Base-by-base conservation (phyloP, 1,140 invertebrate species). In the Camponotus vicinus region DNA sequence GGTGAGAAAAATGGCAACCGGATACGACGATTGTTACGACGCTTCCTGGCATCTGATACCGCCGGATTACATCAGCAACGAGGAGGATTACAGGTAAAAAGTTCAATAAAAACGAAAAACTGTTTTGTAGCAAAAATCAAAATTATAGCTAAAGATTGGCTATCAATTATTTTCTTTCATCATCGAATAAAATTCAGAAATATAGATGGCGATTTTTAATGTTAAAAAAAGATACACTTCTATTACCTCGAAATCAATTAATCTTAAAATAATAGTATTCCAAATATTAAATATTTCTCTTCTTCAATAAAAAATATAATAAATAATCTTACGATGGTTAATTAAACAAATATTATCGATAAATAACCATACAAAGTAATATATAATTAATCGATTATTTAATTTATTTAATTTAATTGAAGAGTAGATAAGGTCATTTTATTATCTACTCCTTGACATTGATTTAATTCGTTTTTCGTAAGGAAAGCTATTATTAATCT, bases 1-100 rank as follows among this genome's bases (percentile, higher is more conserved):
- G 32, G 13, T 40, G 15, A 79, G 88, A 61, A 86, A 87, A 86
- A 95, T 95, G 94, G 88, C 93, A 71, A 90, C 93, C 34, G 93
- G 93, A 86, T 95, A 94, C 79, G 94, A 97, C 88, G 96, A 97
- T 84, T 96, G 95, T 86, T 97, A 97, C 89, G 97, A 97, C 90
- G 95, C 96, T 88, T 96, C 96, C 87, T 97, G 97, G 97, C 95
- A 97, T 86, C 95, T 97, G 64, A 96, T 97, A 80, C 97, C 97
- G 9, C 96, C 97, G 88, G 97, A 97, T 94, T 97, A 97, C 92
- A 95, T 96, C 32, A 96, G 95, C 87, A 96, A 96, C 64, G 97
- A 97, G 27, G 95, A 95, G 42, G 96, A 96, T 87, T 96, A 96
- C 88, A 94, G 96, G 94, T 96, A 88, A 90, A 55, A 52, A 18